Base-by-base conservation (phyloP, 1,140 invertebrate genomes). In the Melitaea cinxia region DNA sequence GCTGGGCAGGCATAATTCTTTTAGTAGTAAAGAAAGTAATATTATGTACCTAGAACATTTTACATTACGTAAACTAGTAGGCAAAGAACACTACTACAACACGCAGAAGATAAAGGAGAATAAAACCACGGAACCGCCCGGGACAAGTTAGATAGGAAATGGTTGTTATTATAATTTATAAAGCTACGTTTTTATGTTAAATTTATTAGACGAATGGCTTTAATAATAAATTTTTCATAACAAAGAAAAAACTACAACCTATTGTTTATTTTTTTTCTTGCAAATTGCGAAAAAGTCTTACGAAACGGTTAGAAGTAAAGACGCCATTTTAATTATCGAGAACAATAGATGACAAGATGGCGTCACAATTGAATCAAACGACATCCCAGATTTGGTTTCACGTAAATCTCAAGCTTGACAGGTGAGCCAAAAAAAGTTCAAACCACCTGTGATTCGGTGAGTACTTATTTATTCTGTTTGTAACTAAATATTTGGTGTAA, bases 401-500 rank as follows among this genome's bases (percentile, higher is more conserved):
- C 49, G 37, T 35, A 56, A 39, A 33, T 54, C 14, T 21, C 54
- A 55, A 57, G 19, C 62, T 47, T 68, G 66, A 68, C 60, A 45
- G 37, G 59, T 17, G 26, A 28, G 55, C 37, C 9, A 26, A 42
- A 37, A 57, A 58, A 65, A 58, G 23, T 21, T 37, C 19, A 24
- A 47, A 57, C 23, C 39, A 37, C 54, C 54, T 50, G 54, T 52
- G 54, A 23, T 49, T 47, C 56, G 15, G 26, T 49, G 45, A 19
- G 33, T 33, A 45, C 28, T 21, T 66, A 60, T 24, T 60, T 69
- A 50, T 67, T 71, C 62, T 70, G 71, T 66, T 47, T 39, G 75
- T 74, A 76, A 78, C 69, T 26, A 61, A 61, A 78, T 70, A 72
- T 52, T 33, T 17, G 33, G 53, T 54, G 64, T 66, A 66, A 66